Evolutionary conservation across 2,888 invertebrate genomes (phyloP), one percentile per base, ranked within the genome.

Genomic region (Erannis defoliaria): DNA sequence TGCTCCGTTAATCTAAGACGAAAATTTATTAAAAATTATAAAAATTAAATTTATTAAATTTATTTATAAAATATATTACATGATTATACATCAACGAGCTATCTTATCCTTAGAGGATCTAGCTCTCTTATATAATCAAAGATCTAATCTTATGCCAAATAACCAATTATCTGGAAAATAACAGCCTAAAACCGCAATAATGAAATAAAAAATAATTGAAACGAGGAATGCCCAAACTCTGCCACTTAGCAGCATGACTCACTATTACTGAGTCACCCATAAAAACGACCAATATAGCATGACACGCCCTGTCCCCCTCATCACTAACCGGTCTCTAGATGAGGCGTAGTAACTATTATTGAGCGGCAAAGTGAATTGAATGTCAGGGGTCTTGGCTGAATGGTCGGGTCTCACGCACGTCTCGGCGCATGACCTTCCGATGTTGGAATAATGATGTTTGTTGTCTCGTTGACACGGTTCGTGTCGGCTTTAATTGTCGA

Each of bases 391-490:
- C 85, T 67, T 2, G 45, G 19, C 56, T 49, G 4, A 63, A 58
- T 80, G 82, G 85, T 70, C 64, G 19, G 42, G 76, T 78, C 81
- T 80, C 80, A 82, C 82, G 84, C 84, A 85, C 80, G 86, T 85
- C 82, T 82, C 78, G 75, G 19, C 57, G 56, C 46, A 38, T 64
- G 71, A 71, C 68, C 73, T 70, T 73, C 64, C 57, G 59, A 62
- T 69, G 68, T 62, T 38, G 62, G 57, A 64, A 66, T 66, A 62
- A 70, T 68, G 61, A 62, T 68, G 68, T 70, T 68, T 68, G 61
- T 43, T 55, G 66, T 67, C 66, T 70, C 48, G 67, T 62, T 67
- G 68, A 66, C 68, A 66, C 67, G 64, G 54, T 65, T 65, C 61
- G 55, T 51, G 64, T 55, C 31, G 42, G 49, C 31, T 54, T 60